Conservation (phyloP, 2,113 vertebrate genomes). For the Meriones unguiculatus region DNA sequence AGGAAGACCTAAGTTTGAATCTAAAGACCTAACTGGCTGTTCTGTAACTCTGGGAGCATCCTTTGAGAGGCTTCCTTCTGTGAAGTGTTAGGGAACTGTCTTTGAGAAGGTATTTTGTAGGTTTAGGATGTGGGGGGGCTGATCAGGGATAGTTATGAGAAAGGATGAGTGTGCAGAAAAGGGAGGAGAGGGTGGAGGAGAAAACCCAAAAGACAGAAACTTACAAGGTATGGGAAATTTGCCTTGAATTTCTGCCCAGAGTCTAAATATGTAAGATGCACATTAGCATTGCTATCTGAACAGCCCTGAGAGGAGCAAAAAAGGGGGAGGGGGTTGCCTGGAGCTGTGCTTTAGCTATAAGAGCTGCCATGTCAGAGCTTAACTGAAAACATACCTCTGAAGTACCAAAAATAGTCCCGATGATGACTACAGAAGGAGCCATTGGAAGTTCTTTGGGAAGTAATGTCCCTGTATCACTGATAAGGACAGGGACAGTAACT, state of each 20-base stretch:
- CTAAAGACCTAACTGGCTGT: neutral
- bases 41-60: neutral
- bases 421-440: neutral
- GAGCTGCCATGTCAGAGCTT: neutral
- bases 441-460: slow-evolving; percentile 53
- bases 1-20: neutral
- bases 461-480: neutral
- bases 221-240: neutral
- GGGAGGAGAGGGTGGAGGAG: neutral
- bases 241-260: slow-evolving; percentile 3
- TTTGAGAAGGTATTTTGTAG: neutral
- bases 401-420: slow-evolving; percentile 30
- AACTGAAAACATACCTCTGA: slow-evolving; percentile 31
- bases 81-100: neutral
- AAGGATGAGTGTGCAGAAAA: neutral
- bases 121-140: neutral
- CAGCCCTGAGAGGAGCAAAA: neutral
- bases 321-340: neutral
- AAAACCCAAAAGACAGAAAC: neutral
- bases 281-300: neutral
- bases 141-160: neutral
- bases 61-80: slow-evolving; percentile 9
- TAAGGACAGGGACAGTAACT: slow-evolving; percentile 2
- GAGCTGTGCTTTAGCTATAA: neutral
- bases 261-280: neutral